phyloP scores from a whole-genome alignment of 2,113 vertebrate species.

The Tenebrosternarchus preto region DNA sequence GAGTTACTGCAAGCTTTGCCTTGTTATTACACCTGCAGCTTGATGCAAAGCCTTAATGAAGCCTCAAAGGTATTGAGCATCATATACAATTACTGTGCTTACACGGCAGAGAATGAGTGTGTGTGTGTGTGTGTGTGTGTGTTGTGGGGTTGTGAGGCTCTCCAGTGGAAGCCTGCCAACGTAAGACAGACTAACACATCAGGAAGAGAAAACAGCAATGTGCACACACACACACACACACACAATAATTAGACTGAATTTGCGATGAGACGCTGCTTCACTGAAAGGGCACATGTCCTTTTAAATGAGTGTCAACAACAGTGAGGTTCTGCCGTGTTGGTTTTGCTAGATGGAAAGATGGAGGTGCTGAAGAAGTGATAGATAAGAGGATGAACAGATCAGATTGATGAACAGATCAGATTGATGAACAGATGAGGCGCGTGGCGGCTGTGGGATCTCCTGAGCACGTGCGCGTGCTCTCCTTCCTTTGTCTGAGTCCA shows the following conservation, averaged over 20 bases:
- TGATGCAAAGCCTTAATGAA: constrained; percentile 65
- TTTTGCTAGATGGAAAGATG: constrained; percentile 44
- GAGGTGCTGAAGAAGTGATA: constrained; percentile 19
- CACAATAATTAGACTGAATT: constrained; percentile 51
- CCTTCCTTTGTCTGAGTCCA: constrained; percentile 42
- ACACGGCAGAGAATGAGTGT: constrained; percentile 55
- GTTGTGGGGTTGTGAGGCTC: neutral
- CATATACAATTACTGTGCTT: constrained; percentile 62
- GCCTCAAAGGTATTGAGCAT: constrained; percentile 61
- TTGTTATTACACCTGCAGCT: constrained; percentile 53
- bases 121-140: constrained; percentile 10
- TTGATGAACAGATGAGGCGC: constrained; percentile 44
- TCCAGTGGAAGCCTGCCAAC: constrained; percentile 39
- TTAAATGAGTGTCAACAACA: constrained; percentile 51
- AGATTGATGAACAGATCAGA: constrained; percentile 50
- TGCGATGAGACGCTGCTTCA: constrained; percentile 41
- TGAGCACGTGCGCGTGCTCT: neutral
- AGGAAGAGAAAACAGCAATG: constrained; percentile 31
- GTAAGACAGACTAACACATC: constrained; percentile 22
- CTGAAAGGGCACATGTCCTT: constrained; percentile 56
- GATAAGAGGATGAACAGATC: constrained; percentile 51
- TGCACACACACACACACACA: constrained; percentile 13
- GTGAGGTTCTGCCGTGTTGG: constrained; percentile 44
- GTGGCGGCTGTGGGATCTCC: too few species aligned
- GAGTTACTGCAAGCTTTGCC: constrained; percentile 28